phyloP scores from a whole-genome alignment of 53 echinoderm and acorn worm species.

The Luidia sarsii region DNA sequence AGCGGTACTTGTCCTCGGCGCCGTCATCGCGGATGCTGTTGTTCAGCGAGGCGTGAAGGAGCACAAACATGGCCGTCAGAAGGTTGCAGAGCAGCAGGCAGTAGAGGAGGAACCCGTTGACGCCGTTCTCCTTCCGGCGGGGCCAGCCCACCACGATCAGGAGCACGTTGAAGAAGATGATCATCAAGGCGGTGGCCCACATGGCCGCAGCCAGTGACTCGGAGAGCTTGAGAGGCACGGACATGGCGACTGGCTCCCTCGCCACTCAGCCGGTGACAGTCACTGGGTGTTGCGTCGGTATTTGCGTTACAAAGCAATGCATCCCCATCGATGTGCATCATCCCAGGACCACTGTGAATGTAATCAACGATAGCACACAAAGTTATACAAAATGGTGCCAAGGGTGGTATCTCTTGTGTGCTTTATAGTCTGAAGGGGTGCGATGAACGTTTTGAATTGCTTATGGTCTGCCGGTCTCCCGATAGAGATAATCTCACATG shows the following conservation, averaged over 20 bases:
- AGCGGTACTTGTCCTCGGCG: conserved; percentile 15
- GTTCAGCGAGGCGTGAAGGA: conserved; percentile 48
- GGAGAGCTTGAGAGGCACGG: conserved; percentile 27
- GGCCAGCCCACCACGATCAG: conserved; percentile 47
- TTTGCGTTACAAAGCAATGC: no score
- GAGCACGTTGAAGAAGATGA: conserved; percentile 54
- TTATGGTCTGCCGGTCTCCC: no score
- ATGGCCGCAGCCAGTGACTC: conserved; percentile 40
- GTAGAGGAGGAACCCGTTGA: conserved; percentile 49
- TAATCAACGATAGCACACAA: no score
- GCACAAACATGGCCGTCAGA: conserved; percentile 48
- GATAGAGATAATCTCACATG: no score
- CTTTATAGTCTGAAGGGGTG: no score
- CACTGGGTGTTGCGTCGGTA: no score
- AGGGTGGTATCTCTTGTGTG: no score
- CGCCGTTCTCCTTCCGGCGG: conserved; percentile 41
- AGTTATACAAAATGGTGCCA: no score
- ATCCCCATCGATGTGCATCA: no score
- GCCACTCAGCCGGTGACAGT: background rate
- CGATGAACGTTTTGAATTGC: no score
- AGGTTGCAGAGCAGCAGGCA: conserved; percentile 48
- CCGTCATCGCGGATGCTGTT: conserved; percentile 25
- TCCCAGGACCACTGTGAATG: no score
- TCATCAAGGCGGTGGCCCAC: conserved; percentile 51
- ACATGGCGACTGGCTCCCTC: background rate